A percentile compares a stretch with the other conserved stretches of the same genome.
Conservation (phyloP, 1,140 invertebrate genomes). For the Plectrocnemia conspersa region DNA sequence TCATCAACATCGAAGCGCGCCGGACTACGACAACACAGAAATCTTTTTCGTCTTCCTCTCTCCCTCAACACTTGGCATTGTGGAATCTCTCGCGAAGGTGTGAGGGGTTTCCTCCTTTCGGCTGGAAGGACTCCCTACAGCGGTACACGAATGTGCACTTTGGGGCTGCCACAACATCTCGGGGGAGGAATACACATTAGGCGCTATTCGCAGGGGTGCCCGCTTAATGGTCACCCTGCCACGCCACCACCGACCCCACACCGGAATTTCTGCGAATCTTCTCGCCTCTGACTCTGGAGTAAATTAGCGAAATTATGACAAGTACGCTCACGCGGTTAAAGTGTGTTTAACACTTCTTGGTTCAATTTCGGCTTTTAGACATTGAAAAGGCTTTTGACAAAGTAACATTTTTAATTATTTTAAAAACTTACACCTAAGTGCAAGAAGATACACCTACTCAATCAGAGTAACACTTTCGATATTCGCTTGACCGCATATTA, state of each 20-base stretch:
- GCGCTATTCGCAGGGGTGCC: not conserved
- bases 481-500: too few relatives aligned
- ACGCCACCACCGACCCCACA: constrained; percentile 7
- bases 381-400: not conserved
- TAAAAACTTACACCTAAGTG: too few relatives aligned
- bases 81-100: not conserved
- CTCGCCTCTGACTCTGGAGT: constrained; percentile 10
- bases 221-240: not conserved
- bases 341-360: not conserved
- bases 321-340: not conserved
- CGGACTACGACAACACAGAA: too few relatives aligned
- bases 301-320: constrained; percentile 16
- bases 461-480: too few relatives aligned
- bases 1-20: too few relatives aligned
- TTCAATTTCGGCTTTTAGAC: not conserved
- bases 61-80: not conserved
- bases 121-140: constrained; percentile 1
- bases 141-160: constrained; percentile 34
- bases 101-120: too few relatives aligned
- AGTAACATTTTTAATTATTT: too few relatives aligned
- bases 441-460: too few relatives aligned
- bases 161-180: constrained; percentile 28
- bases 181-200: constrained; percentile 25
- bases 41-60: not conserved
- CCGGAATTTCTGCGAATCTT: not conserved